Evolutionary conservation across 2,113 vertebrate genomes (phyloP).

Genomic region (Gnathonemus longibarbis): DNA sequence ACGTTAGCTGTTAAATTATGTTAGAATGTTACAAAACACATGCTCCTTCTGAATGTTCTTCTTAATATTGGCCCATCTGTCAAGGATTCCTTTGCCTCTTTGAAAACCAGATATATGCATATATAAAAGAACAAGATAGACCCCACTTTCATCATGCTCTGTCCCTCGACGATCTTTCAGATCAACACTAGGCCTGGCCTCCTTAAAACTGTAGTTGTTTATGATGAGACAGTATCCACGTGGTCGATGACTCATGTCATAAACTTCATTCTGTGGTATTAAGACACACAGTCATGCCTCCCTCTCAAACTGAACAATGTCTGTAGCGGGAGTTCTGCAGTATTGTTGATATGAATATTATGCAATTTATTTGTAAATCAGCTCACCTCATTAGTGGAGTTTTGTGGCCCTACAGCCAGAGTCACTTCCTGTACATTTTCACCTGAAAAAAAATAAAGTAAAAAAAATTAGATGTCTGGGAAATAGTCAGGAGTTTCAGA

Average conservation of each 20-base stretch:
- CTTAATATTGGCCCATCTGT: not conserved
- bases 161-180: constrained; percentile 2
- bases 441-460: not conserved
- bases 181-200: not conserved
- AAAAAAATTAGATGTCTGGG: not conserved
- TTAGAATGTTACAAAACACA: not conserved
- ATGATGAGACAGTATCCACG: constrained; percentile 16
- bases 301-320: not conserved
- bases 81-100: not conserved
- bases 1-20: not conserved
- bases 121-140: not conserved
- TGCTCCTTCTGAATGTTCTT: not conserved
- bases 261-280: not conserved
- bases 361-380: not conserved
- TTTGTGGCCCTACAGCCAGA: not conserved
- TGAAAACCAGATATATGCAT: not conserved
- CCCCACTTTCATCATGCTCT: not conserved
- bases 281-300: not conserved
- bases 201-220: constrained; percentile 6
- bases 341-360: not conserved
- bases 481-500: not conserved
- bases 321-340: not conserved
- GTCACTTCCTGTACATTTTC: not conserved
- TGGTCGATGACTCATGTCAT: not conserved
- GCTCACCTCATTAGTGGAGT: not conserved